Evolutionary conservation across 1,140 invertebrate species (phyloP), one percentile per base, ranked within the genome.

Genomic region (Zophobas morio): DNA sequence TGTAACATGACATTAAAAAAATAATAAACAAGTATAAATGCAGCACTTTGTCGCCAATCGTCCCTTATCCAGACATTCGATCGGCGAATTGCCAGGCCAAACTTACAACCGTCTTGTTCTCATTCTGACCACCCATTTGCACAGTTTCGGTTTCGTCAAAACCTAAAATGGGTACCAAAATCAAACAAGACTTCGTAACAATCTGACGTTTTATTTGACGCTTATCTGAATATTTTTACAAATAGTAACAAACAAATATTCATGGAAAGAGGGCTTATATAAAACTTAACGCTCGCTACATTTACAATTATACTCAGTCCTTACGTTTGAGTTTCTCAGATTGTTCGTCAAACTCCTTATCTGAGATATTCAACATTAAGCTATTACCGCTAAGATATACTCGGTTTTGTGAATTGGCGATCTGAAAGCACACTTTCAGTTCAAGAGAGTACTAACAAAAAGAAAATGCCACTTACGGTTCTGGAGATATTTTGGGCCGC

Each of bases 361-460:
- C 97, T 85, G 95, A 95, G 84, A 99, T 94, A 86, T 99, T 99
- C 85, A 99, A 89, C 98, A 99, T 99, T 74, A 99, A 90, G 83
- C 93, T 94, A 84, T 94, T 95, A 54, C 96, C 95, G 85, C 93
- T 96, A 56, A 99, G 90, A 88, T 96, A 99, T 37, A 70, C 66
- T 71, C 56, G 53, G 36, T 76, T 70, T 57, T 71, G 66, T n/a
- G 60, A 71, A 72, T 76, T 71, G 20, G 75, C 66, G 73, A 72
- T 71, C 70, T 72, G 49, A 60, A 72, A 54, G 80, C 79, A 56
- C 78, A 78, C 75, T 66, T 73, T 57, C 63, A 70, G 33, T 74
- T 70, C 37, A 49, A n/a, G 0, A 42, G 37, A 39, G 20, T 20
- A 70, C 1, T 54, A 4, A 60, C 6, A 35, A 40, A 4, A 1